These are phyloP conservation scores for Ellobius talpinus DNA, from an alignment of 2,113 vertebrate species.

Conservation along the genomic window DNA sequence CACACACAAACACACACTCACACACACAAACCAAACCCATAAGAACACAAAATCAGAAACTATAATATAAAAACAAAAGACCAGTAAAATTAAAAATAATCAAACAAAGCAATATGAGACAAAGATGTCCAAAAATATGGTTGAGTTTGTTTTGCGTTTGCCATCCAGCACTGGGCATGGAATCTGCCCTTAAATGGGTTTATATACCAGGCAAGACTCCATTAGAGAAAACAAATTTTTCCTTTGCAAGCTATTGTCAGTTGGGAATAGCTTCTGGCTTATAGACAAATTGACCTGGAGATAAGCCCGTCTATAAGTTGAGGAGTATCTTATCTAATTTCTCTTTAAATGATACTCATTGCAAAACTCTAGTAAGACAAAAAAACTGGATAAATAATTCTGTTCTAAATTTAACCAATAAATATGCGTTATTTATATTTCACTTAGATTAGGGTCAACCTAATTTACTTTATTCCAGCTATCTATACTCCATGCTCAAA, in stretches of 20 bases:
- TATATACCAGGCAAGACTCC: not conserved
- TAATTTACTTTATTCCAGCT: not conserved
- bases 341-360: not conserved
- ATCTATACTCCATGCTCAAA: not conserved
- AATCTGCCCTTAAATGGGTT: not conserved
- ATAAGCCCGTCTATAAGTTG: not conserved
- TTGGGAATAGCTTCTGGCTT: not conserved
- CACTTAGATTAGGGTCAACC: not conserved
- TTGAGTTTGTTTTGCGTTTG: not conserved
- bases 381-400: not conserved
- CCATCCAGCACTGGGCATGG: not conserved
- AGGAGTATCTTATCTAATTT: not conserved
- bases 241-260: not conserved
- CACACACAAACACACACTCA: not conserved
- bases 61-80: not conserved
- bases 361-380: slow-evolving; percentile 34
- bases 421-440: not conserved
- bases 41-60: not conserved
- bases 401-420: not conserved
- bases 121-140: not conserved
- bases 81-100: not conserved
- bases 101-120: not conserved
- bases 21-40: not conserved
- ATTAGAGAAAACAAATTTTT: not conserved
- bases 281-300: not conserved